phyloP scores from a whole-genome alignment of 2,888 invertebrate species.

The Cryptus viduatorius region DNA sequence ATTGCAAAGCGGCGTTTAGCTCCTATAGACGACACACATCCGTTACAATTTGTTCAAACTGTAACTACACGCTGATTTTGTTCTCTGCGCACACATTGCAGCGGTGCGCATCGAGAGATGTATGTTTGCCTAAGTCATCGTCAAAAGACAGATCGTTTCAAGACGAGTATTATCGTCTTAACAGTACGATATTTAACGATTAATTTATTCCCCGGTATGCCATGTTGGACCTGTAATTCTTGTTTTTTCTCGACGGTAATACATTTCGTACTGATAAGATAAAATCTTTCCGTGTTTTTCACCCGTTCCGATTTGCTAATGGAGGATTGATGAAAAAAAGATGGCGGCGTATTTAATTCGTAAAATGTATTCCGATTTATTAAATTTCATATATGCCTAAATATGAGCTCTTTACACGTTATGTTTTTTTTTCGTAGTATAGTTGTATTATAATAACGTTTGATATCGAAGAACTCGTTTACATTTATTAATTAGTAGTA shows the following conservation, averaged over 20 bases:
- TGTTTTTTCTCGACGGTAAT: not conserved
- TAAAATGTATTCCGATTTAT: conserved; percentile 85
- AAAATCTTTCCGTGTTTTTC: not conserved
- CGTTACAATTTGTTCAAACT: not conserved
- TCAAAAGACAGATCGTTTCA: not conserved
- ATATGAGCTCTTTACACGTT: conserved; percentile 84
- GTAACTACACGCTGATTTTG: not conserved
- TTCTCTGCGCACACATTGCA: not conserved
- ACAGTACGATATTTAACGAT: not conserved
- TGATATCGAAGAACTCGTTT: conserved; percentile 83
- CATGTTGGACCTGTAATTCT: not conserved
- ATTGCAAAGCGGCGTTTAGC: not conserved
- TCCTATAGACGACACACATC: not conserved
- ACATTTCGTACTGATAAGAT: not conserved
- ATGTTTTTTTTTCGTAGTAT: conserved; percentile 62
- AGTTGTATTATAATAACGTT: conserved; percentile 79
- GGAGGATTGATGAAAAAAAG: not conserved
- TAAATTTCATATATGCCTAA: conserved; percentile 84
- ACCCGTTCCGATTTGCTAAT: too few relatives aligned
- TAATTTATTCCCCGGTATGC: not conserved
- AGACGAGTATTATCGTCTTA: too few relatives aligned
- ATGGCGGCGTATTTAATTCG: conserved; percentile 75
- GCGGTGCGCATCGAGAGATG: not conserved
- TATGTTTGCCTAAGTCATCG: not conserved
- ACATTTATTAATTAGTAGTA: conserved; percentile 80